Percentiles rank a stretch among this genome's conserved stretches.
Conservation (phyloP, 2,888 invertebrate genomes). For the Papilio elwesi region DNA sequence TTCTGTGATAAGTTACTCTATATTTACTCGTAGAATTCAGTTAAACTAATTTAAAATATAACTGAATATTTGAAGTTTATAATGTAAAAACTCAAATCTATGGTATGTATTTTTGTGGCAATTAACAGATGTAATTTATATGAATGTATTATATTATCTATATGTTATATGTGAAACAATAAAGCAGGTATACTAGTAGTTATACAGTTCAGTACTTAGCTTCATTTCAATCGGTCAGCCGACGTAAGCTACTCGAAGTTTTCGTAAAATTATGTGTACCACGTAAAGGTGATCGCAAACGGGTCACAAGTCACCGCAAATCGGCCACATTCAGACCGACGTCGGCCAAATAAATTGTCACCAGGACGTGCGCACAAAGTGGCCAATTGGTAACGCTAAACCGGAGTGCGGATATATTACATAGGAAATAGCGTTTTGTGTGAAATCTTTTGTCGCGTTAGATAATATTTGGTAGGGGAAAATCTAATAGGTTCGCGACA, state of each 20-base stretch:
- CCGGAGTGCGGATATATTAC: conserved; percentile 20
- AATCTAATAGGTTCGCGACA: too few relatives aligned
- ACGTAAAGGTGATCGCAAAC: conserved; percentile 15
- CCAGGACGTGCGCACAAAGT: conserved; percentile 39
- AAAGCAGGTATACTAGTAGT: too few relatives aligned
- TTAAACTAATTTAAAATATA: too few relatives aligned
- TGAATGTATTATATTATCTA: too few relatives aligned
- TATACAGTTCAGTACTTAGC: not conserved
- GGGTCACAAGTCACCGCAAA: conserved; percentile 20
- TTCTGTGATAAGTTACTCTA: not conserved
- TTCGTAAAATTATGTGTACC: not conserved
- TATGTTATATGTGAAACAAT: too few relatives aligned
- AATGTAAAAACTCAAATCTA: too few relatives aligned
- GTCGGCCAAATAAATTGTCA: conserved; percentile 38
- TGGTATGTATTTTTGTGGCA: too few relatives aligned
- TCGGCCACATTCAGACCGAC: conserved; percentile 15
- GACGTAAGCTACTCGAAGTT: not conserved
- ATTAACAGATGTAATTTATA: too few relatives aligned
- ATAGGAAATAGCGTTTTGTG: conserved; percentile 6
- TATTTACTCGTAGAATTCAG: too few relatives aligned
- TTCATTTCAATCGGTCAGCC: not conserved
- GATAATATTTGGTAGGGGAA: too few relatives aligned
- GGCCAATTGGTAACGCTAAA: conserved; percentile 41
- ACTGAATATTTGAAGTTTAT: too few relatives aligned
- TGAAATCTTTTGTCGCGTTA: too few relatives aligned